Evolutionary conservation across 2,113 vertebrate species (phyloP).

Genomic region (Oreochromis niloticus): DNA sequence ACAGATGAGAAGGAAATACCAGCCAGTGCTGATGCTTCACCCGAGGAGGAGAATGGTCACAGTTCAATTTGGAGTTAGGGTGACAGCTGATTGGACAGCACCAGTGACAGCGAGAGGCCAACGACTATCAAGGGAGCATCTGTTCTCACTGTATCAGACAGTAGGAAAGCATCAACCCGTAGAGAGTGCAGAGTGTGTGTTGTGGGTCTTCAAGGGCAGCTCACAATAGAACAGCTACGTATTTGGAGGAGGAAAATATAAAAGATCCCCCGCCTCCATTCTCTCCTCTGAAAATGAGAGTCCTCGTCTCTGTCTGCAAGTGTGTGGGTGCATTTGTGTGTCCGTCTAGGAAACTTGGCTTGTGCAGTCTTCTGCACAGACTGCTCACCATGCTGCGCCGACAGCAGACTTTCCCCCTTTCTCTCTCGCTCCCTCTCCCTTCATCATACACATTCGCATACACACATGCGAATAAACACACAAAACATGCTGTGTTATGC

Average conservation of each 20-base stretch:
- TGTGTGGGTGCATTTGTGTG: conserved; percentile 52
- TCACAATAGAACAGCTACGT: conserved; percentile 63
- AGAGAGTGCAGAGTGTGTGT: conserved; percentile 21
- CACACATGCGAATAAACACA: background rate
- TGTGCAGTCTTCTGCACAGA: conserved; percentile 52
- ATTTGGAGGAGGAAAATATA: conserved; percentile 55
- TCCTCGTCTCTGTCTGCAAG: conserved; percentile 34
- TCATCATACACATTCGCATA: background rate
- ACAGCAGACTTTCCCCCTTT: conserved; percentile 41
- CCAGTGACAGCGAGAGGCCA: conserved; percentile 82
- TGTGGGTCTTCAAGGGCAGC: conserved; percentile 57
- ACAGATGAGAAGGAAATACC: conserved; percentile 48
- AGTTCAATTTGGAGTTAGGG: conserved; percentile 83
- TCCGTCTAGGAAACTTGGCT: conserved; percentile 67
- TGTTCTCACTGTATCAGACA: conserved; percentile 62
- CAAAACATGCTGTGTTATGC: conserved; percentile 8
- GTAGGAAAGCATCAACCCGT: conserved; percentile 37
- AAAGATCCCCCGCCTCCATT: conserved; percentile 56
- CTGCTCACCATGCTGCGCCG: conserved; percentile 59
- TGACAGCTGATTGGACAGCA: conserved; percentile 90
- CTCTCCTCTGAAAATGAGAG: conserved; percentile 57
- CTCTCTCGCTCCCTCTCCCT: background rate
- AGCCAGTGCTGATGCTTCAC: conserved; percentile 82
- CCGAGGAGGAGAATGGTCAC: conserved; percentile 84
- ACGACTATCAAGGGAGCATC: conserved; percentile 72